Percentiles rank a stretch among this genome's conserved stretches.
Evolutionary conservation across 2,888 invertebrate species (phyloP).

Genomic region (Pristionchus exspectatus): DNA sequence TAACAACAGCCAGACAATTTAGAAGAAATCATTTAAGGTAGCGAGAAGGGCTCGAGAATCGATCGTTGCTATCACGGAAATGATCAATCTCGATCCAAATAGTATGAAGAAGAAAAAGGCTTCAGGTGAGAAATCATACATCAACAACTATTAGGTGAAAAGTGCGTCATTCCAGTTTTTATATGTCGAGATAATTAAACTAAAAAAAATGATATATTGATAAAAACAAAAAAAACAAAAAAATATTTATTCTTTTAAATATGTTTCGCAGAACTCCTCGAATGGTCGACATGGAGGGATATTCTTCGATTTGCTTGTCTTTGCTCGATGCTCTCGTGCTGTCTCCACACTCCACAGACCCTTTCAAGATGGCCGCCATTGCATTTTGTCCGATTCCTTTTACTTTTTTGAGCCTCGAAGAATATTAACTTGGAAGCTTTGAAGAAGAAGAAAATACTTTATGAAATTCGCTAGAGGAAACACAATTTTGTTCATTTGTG

Average conservation of each 20-base stretch:
- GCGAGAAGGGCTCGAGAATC: conserved; percentile 58
- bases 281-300: conserved; percentile 65
- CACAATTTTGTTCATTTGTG: too few relatives aligned
- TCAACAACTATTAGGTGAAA: too few relatives aligned
- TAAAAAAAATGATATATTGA: neutral
- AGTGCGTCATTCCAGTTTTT: too few relatives aligned
- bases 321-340: conserved; percentile 94
- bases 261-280: conserved; percentile 63
- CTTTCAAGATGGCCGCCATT: conserved; percentile 89
- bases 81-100: conserved; percentile 66
- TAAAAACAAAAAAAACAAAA: neutral
- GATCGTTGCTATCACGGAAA: conserved; percentile 64
- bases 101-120: conserved; percentile 53
- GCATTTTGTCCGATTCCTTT: conserved; percentile 83
- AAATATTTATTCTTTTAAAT: neutral
- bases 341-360: conserved; percentile 97
- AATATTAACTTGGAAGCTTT: neutral
- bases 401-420: neutral
- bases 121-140: neutral
- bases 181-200: too few relatives aligned
- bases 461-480: too few relatives aligned
- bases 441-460: too few relatives aligned
- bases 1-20: too few relatives aligned
- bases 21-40: neutral
- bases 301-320: conserved; percentile 82